Base-by-base conservation (phyloP, 2,113 vertebrate genomes). In the Irena cyanogastra region DNA sequence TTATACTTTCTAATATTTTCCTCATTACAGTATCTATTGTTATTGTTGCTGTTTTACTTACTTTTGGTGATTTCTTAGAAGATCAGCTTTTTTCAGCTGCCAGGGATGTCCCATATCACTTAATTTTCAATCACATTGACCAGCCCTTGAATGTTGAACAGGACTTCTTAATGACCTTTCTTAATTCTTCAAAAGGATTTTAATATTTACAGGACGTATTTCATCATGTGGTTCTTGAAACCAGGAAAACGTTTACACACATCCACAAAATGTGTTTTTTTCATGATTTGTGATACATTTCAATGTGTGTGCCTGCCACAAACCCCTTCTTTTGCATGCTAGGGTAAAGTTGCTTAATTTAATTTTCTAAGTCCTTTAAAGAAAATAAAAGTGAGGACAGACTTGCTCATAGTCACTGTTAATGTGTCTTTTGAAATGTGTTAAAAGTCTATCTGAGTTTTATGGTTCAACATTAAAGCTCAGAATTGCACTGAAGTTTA, bases 241-340 rank as follows among this genome's bases (percentile, higher is more conserved):
- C 20, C 4, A 68, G n/a, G 28, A 65, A 74, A 64, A 68, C 1
- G 0, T 42, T 61, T 64, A 11, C 3, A 4, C 4, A 27, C 18
- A 28, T 42, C 13, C 33, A 50, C 9, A 52, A 64, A 47, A 16
- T 16, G 23, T 72, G 5, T 18, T 39, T 64, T 82, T 57, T 60
- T 49, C 13, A 47, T 27, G 1, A 16, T 24, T 75, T 83, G 5
- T 1, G 3, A 44, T 30, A 45, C 4, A 35, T 90, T 87, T 91
- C 30, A 39, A 12, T 60, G 20, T 24, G 5, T 21, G 80, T 86
- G 16, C 9, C n/a, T 80, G 21, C 15, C 24, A 28, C 56, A 76
- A 86, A 20, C 1, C 1, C 3, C 19, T 86, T 60, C 6, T 41
- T 14, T 41, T 65, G 1, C 19, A 19, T 77, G 21, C 52, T n/a